Conservation (phyloP, 2,113 vertebrate species). For the Cyprinus carpio region DNA sequence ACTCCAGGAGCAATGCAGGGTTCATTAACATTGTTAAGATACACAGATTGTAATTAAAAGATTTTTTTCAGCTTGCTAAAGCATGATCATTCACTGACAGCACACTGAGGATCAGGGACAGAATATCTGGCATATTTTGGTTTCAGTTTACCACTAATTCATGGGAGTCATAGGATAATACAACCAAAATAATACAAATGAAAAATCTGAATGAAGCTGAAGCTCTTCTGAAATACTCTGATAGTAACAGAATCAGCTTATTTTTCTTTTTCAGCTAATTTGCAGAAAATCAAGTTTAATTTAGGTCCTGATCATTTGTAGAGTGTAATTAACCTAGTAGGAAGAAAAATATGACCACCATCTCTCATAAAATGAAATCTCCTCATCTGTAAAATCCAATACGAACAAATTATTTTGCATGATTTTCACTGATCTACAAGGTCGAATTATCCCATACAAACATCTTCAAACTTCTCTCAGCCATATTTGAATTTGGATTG, state of each 20-base stretch:
- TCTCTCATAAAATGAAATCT: background rate
- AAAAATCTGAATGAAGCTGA: background rate
- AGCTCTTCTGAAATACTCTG: background rate
- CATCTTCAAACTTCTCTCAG: background rate
- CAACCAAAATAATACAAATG: background rate
- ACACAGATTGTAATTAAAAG: conserved; percentile 39
- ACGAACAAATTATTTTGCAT: background rate
- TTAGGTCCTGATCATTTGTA: background rate
- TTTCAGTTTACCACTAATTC: conserved; percentile 32
- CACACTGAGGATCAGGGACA: background rate
- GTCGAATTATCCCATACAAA: background rate
- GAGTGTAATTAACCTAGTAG: background rate
- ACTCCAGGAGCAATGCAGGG: conserved; percentile 15
- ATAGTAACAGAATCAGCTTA: background rate
- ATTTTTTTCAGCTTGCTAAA: conserved; percentile 43
- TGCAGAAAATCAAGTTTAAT: background rate
- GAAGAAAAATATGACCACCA: background rate
- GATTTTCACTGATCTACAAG: background rate
- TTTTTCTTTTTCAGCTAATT: background rate
- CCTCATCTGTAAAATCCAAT: background rate
- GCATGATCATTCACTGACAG: conserved; percentile 46
- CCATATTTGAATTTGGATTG: background rate
- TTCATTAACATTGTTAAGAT: conserved; percentile 43
- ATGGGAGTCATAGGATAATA: background rate
- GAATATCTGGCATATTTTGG: conserved; percentile 7